These are phyloP conservation scores for Sphecodes monilicornis DNA, from an alignment of 2,888 invertebrate species.

Conservation along the genomic window DNA sequence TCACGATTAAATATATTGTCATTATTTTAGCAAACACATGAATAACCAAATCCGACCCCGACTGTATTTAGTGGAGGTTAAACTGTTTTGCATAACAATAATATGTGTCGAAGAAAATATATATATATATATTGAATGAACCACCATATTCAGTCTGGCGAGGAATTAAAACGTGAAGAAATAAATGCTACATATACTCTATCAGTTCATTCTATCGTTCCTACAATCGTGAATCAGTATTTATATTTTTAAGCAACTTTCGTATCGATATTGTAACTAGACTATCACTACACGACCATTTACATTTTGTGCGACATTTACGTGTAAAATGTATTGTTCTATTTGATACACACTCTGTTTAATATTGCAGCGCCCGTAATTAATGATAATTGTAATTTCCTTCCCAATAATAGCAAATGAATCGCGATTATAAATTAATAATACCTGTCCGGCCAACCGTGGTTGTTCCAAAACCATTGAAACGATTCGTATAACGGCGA, in stretches of 20 bases:
- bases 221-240: neutral
- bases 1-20: neutral
- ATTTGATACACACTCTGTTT: neutral
- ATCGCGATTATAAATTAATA: neutral
- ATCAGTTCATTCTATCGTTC: neutral
- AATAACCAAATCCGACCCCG: neutral
- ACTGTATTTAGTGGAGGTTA: neutral
- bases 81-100: neutral
- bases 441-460: neutral
- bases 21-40: neutral
- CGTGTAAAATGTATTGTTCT: neutral
- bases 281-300: neutral
- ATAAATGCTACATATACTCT: neutral
- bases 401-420: neutral
- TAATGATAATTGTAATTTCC: neutral
- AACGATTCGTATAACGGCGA: neutral
- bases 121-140: neutral
- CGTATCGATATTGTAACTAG: neutral
- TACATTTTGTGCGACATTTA: neutral
- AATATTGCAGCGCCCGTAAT: neutral
- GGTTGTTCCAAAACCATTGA: neutral
- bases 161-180: neutral
- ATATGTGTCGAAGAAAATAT: neutral
- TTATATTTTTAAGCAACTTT: neutral
- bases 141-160: neutral